Evolutionary conservation across 1,140 invertebrate species (phyloP), one percentile per base, ranked within the genome.

Genomic region (Lucilia sericata): DNA sequence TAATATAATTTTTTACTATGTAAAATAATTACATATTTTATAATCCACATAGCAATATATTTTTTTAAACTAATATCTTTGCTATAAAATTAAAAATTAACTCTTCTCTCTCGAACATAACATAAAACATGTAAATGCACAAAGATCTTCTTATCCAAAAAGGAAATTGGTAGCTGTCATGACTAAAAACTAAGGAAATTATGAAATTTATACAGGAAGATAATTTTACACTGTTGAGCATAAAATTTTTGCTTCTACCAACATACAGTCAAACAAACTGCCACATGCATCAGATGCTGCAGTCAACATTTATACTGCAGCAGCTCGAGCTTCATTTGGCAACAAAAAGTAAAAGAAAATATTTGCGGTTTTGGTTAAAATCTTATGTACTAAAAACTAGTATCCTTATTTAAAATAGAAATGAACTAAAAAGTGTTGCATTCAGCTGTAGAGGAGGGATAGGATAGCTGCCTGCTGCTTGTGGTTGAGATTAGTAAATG

Each of bases 141-240:
- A 70, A 70, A 70, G n/a, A 70, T 70, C n/a, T 80, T 49, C 13
- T 49, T 25, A 80, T 42, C 76, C 76, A 47, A 80, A 80, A 60
- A 82, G 81, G 81, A 82, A 82, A 82, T 82, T 82, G 81, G 81
- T 65, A 49, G 51, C 81, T 60, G 51, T 82, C 81, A 82, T 82
- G 51, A 82, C 81, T 82, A 74, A 82, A 42, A 74, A 82, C 81
- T 60, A 74, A 82, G 81, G 81, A 82, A 82, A 82, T 82, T 82
- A 82, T 82, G 81, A 82, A 82, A 82, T 82, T 82, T 47, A 82
- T 82, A 82, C 81, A 82, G 81, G 81, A 82, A 82, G 81, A 82
- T 51, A 82, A 82, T 82, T 82, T 82, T 82, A 12, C 25, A 13
- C 51, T 19, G 9, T 51, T 49, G 76, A 80, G 19, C 76, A 49